Conservation (phyloP, 2,888 invertebrate genomes). For the Stenotaenia linearis region DNA sequence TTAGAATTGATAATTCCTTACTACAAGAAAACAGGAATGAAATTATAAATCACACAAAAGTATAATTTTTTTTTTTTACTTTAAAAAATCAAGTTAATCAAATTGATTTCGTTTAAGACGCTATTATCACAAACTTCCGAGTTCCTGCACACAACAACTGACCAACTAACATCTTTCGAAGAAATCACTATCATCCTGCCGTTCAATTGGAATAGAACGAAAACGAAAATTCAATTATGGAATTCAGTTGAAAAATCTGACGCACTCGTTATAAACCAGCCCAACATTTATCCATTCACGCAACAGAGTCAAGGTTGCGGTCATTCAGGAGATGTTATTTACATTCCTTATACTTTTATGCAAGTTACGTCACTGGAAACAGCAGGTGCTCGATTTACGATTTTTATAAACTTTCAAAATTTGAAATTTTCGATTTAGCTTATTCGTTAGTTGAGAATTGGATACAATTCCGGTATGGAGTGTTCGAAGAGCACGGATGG, state of each 20-base stretch:
- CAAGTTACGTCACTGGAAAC: background rate
- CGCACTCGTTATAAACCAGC: background rate
- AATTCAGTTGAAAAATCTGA: constrained; percentile 1
- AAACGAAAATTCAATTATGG: background rate
- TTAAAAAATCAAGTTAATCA: background rate
- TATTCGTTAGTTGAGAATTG: background rate
- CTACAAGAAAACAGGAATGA: background rate
- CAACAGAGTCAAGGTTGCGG: background rate
- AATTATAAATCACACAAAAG: background rate
- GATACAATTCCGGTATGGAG: background rate
- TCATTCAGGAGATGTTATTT: background rate
- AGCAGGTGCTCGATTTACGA: background rate
- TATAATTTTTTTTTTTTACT: background rate
- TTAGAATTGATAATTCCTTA: background rate
- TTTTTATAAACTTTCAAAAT: background rate
- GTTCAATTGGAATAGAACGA: background rate
- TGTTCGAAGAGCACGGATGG: background rate
- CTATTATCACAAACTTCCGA: background rate
- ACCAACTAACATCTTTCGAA: background rate
- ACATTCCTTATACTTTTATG: background rate
- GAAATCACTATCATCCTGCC: background rate
- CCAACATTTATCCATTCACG: background rate
- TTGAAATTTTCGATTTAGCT: background rate
- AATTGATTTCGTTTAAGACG: background rate
- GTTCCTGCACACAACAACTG: background rate